Evolutionary conservation across 2,888 invertebrate genomes (phyloP).

Genomic region (Margaritifera margaritifera): DNA sequence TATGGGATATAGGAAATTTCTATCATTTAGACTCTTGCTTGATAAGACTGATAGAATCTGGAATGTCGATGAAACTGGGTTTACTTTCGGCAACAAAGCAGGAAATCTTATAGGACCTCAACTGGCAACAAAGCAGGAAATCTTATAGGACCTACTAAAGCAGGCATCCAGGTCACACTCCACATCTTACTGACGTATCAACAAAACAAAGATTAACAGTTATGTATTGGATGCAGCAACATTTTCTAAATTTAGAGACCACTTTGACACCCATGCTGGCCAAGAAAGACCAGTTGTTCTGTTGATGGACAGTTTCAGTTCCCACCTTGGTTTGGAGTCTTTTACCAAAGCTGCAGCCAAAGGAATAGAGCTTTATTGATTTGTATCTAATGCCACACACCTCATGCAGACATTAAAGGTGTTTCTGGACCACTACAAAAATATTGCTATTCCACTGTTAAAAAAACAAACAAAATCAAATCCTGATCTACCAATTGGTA

Average conservation of each 20-base stretch:
- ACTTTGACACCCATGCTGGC: slow-evolving; percentile 21
- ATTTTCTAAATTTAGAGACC: slow-evolving; percentile 15
- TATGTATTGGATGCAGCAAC: slow-evolving; percentile 21
- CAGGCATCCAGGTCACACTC: neutral
- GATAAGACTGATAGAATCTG: slow-evolving; percentile 13
- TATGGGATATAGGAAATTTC: slow-evolving; percentile 6
- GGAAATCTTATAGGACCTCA: slow-evolving; percentile 12
- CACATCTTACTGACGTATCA: slow-evolving; percentile 13
- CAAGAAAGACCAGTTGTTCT: slow-evolving; percentile 20
- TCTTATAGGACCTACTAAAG: too few species aligned
- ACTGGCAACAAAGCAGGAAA: too few species aligned
- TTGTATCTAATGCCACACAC: slow-evolving; percentile 28
- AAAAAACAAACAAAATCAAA: slow-evolving; percentile 21
- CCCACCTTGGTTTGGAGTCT: slow-evolving; percentile 12
- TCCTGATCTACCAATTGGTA: slow-evolving; percentile 13
- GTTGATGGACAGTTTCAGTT: slow-evolving; percentile 18
- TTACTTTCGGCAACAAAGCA: slow-evolving; percentile 14
- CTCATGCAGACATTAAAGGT: slow-evolving; percentile 27
- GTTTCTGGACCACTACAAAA: slow-evolving; percentile 19
- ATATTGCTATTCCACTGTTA: slow-evolving; percentile 10
- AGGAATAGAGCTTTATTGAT: slow-evolving; percentile 27
- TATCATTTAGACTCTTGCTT: slow-evolving; percentile 1
- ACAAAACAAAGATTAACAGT: slow-evolving; percentile 21
- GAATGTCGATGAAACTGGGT: slow-evolving; percentile 18
- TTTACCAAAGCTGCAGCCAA: slow-evolving; percentile 9